A percentile compares a stretch with the other conserved stretches of the same genome.
These are phyloP conservation scores for Oryzias dopingdopingensis DNA, from an alignment of 2,797 vertebrate species.

Conservation along the genomic window DNA sequence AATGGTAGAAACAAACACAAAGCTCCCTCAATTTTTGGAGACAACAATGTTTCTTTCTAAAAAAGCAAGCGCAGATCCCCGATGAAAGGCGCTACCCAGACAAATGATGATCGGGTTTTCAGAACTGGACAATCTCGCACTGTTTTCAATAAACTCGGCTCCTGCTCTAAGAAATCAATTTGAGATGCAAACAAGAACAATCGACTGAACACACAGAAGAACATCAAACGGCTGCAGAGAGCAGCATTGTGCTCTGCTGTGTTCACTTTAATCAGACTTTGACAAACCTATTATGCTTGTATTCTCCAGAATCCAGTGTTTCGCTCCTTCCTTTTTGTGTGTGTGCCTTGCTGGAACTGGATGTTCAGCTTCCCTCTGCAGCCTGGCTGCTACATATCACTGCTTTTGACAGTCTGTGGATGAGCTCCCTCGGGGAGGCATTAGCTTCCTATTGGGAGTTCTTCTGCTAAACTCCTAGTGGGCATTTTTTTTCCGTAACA, in stretches of 20 bases:
- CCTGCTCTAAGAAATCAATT: constrained; percentile 50
- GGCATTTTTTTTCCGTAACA: constrained; percentile 41
- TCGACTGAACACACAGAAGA: constrained; percentile 37
- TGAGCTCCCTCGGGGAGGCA: constrained; percentile 57
- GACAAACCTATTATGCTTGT: constrained; percentile 53
- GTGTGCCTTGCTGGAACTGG: constrained; percentile 11
- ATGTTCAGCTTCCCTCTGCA: constrained; percentile 34
- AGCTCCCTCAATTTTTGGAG: too few species aligned
- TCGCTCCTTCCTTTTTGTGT: constrained; percentile 30
- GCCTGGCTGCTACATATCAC: constrained; percentile 49
- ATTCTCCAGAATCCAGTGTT: constrained; percentile 27
- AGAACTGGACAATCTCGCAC: constrained; percentile 26
- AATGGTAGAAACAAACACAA: too few species aligned
- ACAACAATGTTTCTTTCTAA: too few species aligned
- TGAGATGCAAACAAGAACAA: constrained; percentile 51
- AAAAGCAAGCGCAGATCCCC: background rate
- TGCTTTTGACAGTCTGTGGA: constrained; percentile 53
- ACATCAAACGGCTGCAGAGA: constrained; percentile 39
- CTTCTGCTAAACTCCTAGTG: constrained; percentile 47
- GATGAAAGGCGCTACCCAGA: constrained; percentile 11
- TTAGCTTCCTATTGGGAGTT: constrained; percentile 54
- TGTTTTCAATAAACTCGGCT: constrained; percentile 29
- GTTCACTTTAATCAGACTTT: constrained; percentile 53
- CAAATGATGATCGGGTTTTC: constrained; percentile 22
- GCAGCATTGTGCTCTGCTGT: constrained; percentile 39